Conservation (phyloP, 2,888 invertebrate species). For the Stegana nigrithorax region DNA sequence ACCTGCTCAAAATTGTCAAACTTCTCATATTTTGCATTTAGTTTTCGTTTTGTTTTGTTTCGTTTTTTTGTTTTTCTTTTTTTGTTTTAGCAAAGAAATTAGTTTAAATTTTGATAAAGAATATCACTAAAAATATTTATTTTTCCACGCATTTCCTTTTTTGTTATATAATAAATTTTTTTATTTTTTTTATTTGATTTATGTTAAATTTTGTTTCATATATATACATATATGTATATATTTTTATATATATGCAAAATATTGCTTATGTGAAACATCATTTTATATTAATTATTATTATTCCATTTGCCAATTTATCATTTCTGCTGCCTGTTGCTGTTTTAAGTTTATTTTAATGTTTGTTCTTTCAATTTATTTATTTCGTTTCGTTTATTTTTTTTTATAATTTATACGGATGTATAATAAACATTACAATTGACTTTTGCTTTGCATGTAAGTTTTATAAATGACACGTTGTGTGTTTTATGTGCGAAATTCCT, state of each 20-base stretch:
- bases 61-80: slow-evolving; percentile 15
- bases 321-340: neutral
- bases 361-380: slow-evolving; percentile 12
- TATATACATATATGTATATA: neutral
- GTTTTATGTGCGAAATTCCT: neutral
- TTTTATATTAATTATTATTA: slow-evolving; percentile 26
- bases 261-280: slow-evolving; percentile 54
- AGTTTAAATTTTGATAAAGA: slow-evolving; percentile 49
- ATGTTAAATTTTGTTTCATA: neutral
- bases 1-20: neutral
- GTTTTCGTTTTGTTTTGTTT: slow-evolving; percentile 6
- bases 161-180: slow-evolving; percentile 3
- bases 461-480: slow-evolving; percentile 11
- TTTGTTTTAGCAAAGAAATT: slow-evolving; percentile 44
- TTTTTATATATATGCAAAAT: slow-evolving; percentile 45
- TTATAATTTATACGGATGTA: slow-evolving; percentile 31
- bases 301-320: slow-evolving; percentile 19
- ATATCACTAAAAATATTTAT: slow-evolving; percentile 48
- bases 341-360: slow-evolving; percentile 18
- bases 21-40: slow-evolving; percentile 3
- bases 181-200: neutral
- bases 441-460: slow-evolving; percentile 22
- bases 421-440: slow-evolving; percentile 28
- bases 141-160: slow-evolving; percentile 5
- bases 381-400: slow-evolving; percentile 18